Evolutionary conservation across 2,888 invertebrate genomes (phyloP), one percentile per base, ranked within the genome.

Genomic region (Gortyna flavago): DNA sequence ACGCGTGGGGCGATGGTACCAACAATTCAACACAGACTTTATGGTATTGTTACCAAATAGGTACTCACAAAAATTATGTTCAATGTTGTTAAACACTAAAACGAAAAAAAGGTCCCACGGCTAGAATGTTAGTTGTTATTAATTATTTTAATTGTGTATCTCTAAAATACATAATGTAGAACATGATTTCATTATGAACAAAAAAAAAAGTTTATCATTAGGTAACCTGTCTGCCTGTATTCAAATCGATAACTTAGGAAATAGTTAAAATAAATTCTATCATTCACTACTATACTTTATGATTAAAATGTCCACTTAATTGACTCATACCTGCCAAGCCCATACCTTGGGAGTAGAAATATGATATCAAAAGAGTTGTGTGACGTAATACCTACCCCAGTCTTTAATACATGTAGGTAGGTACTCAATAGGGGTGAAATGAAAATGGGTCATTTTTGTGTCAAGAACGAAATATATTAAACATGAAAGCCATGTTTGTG

Each of bases 291-390:
- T 32, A 65, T n/a, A 65, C 16, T 48, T 57, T 83, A 57, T 41
- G 54, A 71, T 71, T n/a, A 48, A 72, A 83, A 83, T 35, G 11
- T 65, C 48, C 35, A 41, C 57, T 59, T 77, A 77, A 65, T 77
- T 77, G 68, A 72, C 13, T 73, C 75, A 65, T 84, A 66, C 44
- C 35, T 69, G 75, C 72, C 75, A 72, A 75, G 70, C 75, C 85
- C 66, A 72, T 59, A 13, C 72, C 72, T 62, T 35, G 67, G 73
- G 73, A 70, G 35, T 85, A 71, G 75, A 79, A 81, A 80, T 65
- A 74, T 51, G 71, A 80, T 74, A 84, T 71, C 32, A 18, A 72
- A 81, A 76, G 38, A 64, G 21, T 67, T 51, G 18, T 66, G 44
- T 72, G 57, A 81, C 62, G 76, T 18, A 54, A 76, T 78, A 44